Conservation (phyloP, 1,140 invertebrate species). For the Gryllus bimaculatus region DNA sequence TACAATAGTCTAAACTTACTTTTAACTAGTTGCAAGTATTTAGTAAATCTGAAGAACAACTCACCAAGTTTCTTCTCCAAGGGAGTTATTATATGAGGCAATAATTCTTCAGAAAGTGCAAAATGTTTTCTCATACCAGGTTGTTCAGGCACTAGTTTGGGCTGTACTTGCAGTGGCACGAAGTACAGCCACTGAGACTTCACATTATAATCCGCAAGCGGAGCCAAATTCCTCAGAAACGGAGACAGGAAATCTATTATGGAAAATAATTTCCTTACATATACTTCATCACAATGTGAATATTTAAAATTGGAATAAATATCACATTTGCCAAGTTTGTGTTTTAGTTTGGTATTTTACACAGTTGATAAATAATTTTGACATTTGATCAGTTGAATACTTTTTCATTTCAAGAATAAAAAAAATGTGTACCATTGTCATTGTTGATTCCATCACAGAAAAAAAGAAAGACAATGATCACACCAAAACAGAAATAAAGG, state of each 20-base stretch:
- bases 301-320: too few species aligned
- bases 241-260: slow-evolving; percentile 42
- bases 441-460: too few species aligned
- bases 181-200: slow-evolving; percentile 77
- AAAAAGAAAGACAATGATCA: too few species aligned
- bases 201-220: slow-evolving; percentile 62
- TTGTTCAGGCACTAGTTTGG: slow-evolving; percentile 44
- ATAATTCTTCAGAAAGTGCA: slow-evolving; percentile 49
- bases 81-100: slow-evolving; percentile 66
- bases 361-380: background rate
- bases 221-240: slow-evolving; percentile 53
- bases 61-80: slow-evolving; percentile 74
- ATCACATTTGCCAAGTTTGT: too few species aligned
- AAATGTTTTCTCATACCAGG: slow-evolving; percentile 44
- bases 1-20: background rate
- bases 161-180: slow-evolving; percentile 59
- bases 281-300: background rate
- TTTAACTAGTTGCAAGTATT: background rate
- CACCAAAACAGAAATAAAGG: too few species aligned
- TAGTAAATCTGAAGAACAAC: background rate
- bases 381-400: background rate
- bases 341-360: too few species aligned
- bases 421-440: too few species aligned
- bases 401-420: too few species aligned
- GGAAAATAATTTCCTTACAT: slow-evolving; percentile 40